phyloP scores from a whole-genome alignment of 2,113 vertebrate genomes.

The Myiozetetes cayanensis region DNA sequence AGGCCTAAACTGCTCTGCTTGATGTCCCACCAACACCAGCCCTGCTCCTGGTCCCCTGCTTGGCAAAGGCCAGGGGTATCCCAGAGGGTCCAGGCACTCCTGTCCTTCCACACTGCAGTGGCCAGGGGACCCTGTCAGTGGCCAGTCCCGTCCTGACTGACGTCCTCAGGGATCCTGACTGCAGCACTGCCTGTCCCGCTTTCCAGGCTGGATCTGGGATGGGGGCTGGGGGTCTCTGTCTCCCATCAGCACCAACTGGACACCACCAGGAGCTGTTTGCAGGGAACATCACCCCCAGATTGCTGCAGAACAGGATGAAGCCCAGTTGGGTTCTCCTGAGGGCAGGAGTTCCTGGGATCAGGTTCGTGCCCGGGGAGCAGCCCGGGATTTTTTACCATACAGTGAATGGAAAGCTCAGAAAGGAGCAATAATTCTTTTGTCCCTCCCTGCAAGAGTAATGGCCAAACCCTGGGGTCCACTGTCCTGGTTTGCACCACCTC shows the following conservation, averaged over 20 bases:
- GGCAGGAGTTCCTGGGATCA: neutral
- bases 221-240: neutral
- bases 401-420: neutral
- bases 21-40: neutral
- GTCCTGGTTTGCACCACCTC: neutral
- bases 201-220: neutral
- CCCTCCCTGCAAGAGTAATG: neutral
- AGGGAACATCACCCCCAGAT: neutral
- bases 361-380: neutral
- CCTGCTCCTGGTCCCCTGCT: too few species aligned
- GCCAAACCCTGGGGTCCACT: neutral
- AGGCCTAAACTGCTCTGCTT: neutral
- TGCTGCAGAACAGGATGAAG: neutral
- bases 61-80: neutral
- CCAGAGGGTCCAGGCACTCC: neutral
- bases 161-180: neutral
- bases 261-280: neutral
- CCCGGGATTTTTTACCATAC: neutral
- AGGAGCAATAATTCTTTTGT: neutral
- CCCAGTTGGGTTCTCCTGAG: neutral
- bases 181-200: neutral
- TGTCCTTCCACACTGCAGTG: neutral
- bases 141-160: neutral
- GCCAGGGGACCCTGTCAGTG: fast-evolving
- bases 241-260: neutral